Percentiles rank a stretch among this genome's conserved stretches.
Conservation (phyloP, 2,113 vertebrate species). For the Microcebus jonahi region DNA sequence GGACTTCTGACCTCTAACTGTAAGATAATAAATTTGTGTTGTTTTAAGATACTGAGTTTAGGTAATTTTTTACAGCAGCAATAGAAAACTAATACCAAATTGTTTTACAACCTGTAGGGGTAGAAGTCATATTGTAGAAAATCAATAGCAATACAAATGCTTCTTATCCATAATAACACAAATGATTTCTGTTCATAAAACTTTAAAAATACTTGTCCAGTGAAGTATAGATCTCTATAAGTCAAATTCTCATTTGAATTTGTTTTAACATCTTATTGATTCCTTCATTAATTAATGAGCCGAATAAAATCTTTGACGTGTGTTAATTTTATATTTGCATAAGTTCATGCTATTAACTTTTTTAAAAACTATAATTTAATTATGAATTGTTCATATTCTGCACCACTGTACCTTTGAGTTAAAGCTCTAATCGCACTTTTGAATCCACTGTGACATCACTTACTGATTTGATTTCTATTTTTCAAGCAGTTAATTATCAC, state of each 20-base stretch:
- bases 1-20: neutral
- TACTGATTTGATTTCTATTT: constrained; percentile 26
- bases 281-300: neutral
- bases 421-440: neutral
- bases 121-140: constrained; percentile 6
- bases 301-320: neutral
- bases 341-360: neutral
- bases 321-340: constrained; percentile 17
- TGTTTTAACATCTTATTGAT: neutral
- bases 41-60: neutral
- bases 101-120: neutral
- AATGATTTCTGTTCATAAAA: neutral
- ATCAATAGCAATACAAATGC: neutral
- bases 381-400: neutral
- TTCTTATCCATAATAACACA: neutral
- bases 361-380: neutral
- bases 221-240: neutral
- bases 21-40: neutral
- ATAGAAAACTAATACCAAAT: neutral
- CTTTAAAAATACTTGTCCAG: neutral
- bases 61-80: neutral
- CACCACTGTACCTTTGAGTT: neutral
- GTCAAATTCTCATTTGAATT: constrained; percentile 33
- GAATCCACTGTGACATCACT: neutral
- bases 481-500: constrained; percentile 29